phyloP scores from a whole-genome alignment of 2,888 invertebrate species.

The Amphimallon solstitiale region DNA sequence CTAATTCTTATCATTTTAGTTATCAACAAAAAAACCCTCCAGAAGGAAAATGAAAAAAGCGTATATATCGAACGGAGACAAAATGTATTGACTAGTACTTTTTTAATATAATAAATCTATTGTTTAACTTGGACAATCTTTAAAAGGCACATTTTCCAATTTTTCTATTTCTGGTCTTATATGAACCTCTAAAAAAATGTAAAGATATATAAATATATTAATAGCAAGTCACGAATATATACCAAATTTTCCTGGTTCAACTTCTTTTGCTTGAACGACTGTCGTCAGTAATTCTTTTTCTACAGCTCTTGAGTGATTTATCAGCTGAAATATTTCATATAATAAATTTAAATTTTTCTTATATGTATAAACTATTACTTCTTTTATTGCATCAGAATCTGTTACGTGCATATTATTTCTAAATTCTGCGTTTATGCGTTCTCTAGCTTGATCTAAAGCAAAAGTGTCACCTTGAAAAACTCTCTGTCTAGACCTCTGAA shows the following conservation, averaged over 20 bases:
- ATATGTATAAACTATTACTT: slow-evolving; percentile 64
- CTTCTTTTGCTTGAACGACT: slow-evolving; percentile 77
- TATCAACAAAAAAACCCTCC: slow-evolving; percentile 25
- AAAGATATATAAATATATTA: slow-evolving; percentile 21
- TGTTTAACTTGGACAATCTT: slow-evolving; percentile 61
- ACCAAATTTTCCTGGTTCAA: slow-evolving; percentile 76
- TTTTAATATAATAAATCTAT: slow-evolving; percentile 8
- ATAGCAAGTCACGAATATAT: slow-evolving; percentile 48
- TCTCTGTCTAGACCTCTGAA: slow-evolving; percentile 75
- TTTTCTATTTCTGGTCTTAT: slow-evolving; percentile 71
- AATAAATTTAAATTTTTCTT: neutral
- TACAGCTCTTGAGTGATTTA: slow-evolving; percentile 75
- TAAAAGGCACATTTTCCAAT: slow-evolving; percentile 73
- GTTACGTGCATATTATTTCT: slow-evolving; percentile 72
- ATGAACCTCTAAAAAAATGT: slow-evolving; percentile 67
- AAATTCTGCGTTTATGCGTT: slow-evolving; percentile 82
- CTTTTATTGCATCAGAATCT: slow-evolving; percentile 70
- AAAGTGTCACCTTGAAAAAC: slow-evolving; percentile 75
- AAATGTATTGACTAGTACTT: slow-evolving; percentile 17
- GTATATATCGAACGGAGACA: neutral
- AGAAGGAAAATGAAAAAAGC: neutral
- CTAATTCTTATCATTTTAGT: slow-evolving; percentile 5
- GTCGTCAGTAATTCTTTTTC: slow-evolving; percentile 76
- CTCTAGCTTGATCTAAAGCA: slow-evolving; percentile 72
- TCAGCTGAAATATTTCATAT: slow-evolving; percentile 66